Evolutionary conservation across 1,140 invertebrate genomes (phyloP).

Genomic region (Conus betulinus): DNA sequence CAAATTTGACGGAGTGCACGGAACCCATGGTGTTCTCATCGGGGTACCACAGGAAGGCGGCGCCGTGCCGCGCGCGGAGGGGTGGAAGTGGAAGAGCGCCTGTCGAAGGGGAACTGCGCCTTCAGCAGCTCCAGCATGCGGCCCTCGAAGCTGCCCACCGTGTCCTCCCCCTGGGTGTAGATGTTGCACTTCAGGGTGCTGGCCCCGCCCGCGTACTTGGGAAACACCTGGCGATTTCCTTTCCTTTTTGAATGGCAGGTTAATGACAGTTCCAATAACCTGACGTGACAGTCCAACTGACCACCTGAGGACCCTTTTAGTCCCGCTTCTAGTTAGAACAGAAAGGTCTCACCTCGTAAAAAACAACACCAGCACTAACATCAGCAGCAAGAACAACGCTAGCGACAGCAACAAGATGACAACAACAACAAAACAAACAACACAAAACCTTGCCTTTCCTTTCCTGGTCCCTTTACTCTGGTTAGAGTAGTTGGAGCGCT

Average conservation of each 20-base stretch:
- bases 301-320: no score
- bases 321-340: no score
- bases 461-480: no score
- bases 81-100: neutral
- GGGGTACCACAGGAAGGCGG: constrained; percentile 35
- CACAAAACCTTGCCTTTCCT: no score
- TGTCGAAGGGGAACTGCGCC: constrained; percentile 28
- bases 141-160: constrained; percentile 34
- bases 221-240: constrained; percentile 4
- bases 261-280: no score
- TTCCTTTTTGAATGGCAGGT: no score
- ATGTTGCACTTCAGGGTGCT: constrained; percentile 34
- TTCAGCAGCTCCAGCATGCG: constrained; percentile 32
- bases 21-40: neutral
- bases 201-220: constrained; percentile 19
- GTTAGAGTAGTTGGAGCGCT: no score
- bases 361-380: no score
- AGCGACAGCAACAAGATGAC: no score
- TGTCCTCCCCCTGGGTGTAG: constrained; percentile 28
- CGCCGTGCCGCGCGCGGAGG: constrained; percentile 2
- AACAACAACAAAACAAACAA: no score
- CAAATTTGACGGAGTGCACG: constrained; percentile 13
- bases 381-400: no score
- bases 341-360: neutral
- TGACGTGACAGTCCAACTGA: no score